Percentiles rank a stretch among this genome's conserved stretches.
phyloP scores from a whole-genome alignment of 2,888 invertebrate species.

The Cryptocephalus moraei region DNA sequence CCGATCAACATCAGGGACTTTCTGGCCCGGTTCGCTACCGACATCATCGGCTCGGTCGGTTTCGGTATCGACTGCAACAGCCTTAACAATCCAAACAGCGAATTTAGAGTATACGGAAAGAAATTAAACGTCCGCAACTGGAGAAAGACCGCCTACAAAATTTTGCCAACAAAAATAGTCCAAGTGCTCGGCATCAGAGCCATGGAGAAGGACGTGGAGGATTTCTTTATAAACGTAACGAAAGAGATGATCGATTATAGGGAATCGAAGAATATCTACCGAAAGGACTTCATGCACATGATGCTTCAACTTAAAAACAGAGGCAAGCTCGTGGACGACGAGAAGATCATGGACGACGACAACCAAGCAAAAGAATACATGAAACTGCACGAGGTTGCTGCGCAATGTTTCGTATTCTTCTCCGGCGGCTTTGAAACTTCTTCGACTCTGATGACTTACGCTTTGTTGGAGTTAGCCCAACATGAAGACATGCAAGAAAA shows the following conservation, averaged over 20 bases:
- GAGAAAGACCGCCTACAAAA: no score
- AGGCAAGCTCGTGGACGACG: not conserved
- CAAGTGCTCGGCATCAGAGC: no score
- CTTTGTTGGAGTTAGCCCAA: slow-evolving; percentile 16
- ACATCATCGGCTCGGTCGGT: slow-evolving; percentile 46
- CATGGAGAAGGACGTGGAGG: no score
- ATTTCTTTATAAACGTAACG: no score
- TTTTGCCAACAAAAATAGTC: no score
- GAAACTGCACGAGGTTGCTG: slow-evolving; percentile 2
- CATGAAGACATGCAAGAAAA: slow-evolving; percentile 17
- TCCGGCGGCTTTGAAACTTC: slow-evolving; percentile 20
- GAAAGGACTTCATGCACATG: not conserved
- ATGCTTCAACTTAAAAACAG: not conserved
- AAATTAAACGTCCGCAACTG: no score
- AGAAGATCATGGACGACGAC: not conserved
- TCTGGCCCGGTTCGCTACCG: slow-evolving; percentile 45
- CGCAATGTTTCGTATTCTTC: slow-evolving; percentile 17
- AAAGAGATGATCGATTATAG: not conserved
- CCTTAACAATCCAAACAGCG: slow-evolving; percentile 41
- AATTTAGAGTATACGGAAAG: slow-evolving; percentile 32
- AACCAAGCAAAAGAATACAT: not conserved
- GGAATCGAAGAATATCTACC: not conserved
- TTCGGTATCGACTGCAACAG: slow-evolving; percentile 49
- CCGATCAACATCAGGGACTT: slow-evolving; percentile 33
- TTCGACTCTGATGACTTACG: slow-evolving; percentile 17